Percentiles rank a stretch among this genome's conserved stretches.
These are phyloP conservation scores for Mastacembelus armatus DNA, from an alignment of 2,797 vertebrate genomes.

Conservation along the genomic window DNA sequence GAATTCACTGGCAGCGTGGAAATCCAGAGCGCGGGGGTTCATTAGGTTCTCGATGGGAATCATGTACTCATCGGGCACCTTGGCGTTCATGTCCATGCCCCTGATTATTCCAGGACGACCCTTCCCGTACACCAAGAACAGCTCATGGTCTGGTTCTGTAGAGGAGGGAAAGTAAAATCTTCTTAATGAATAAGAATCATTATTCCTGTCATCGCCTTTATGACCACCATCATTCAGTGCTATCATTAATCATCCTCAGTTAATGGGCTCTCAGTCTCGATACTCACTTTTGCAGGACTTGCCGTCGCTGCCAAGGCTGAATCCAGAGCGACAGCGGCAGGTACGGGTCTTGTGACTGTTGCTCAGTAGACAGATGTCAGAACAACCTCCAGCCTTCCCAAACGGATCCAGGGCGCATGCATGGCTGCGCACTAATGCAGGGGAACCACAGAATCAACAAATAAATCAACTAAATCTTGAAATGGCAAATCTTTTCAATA, in stretches of 20 bases:
- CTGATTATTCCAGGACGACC: slow-evolving; percentile 96
- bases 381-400: slow-evolving; percentile 94
- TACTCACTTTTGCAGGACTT: slow-evolving; percentile 99
- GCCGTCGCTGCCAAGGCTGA: slow-evolving; percentile 96
- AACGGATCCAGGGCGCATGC: slow-evolving; percentile 94
- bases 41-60: slow-evolving; percentile 99
- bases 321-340: slow-evolving; percentile 96
- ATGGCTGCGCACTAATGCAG: slow-evolving; percentile 90
- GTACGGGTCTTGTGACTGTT: slow-evolving; percentile 97
- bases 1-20: slow-evolving; percentile 92
- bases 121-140: slow-evolving; percentile 96
- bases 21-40: slow-evolving; percentile 97
- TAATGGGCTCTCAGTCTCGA: too few relatives aligned
- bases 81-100: slow-evolving; percentile 96
- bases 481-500: neutral
- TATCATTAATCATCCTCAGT: slow-evolving; percentile 13
- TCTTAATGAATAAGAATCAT: neutral
- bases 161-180: neutral
- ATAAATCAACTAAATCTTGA: too few relatives aligned
- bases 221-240: neutral
- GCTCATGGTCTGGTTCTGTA: slow-evolving; percentile 94
- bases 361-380: slow-evolving; percentile 94
- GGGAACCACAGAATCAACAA: too few relatives aligned
- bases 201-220: neutral
- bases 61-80: slow-evolving; percentile 96